phyloP scores from a whole-genome alignment of 2,888 invertebrate species.

The Aelia acuminata region DNA sequence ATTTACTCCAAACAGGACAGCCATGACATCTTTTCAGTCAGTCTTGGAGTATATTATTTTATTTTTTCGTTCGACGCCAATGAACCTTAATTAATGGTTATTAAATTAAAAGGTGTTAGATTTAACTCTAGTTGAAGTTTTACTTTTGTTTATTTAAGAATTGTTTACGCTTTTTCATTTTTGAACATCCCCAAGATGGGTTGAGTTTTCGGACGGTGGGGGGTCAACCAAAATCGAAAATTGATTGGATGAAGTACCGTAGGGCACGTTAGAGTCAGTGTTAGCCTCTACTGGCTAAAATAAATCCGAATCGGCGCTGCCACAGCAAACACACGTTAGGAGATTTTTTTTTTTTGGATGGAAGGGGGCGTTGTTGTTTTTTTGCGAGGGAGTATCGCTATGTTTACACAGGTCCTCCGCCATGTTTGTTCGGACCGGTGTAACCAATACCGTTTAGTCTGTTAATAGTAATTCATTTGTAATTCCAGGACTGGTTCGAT shows the following conservation, averaged over 20 bases:
- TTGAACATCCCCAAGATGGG: neutral
- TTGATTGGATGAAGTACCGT: conserved; percentile 7
- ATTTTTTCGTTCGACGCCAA: no score
- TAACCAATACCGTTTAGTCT: conserved; percentile 47
- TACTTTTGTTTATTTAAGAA: no score
- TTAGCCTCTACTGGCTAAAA: conserved; percentile 13
- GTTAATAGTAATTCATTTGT: conserved; percentile 31
- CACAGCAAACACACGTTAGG: conserved; percentile 34
- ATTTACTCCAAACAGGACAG: no score
- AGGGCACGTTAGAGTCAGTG: neutral
- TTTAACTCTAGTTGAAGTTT: no score
- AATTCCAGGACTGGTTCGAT: neutral
- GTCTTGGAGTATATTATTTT: no score
- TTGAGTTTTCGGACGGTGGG: neutral
- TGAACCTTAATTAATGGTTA: no score
- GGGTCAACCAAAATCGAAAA: neutral
- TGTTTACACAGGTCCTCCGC: conserved; percentile 43
- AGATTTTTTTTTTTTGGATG: conserved; percentile 8
- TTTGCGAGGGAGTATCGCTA: conserved; percentile 18
- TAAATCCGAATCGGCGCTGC: conserved; percentile 35
- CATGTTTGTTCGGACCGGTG: conserved; percentile 39
- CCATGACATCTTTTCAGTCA: no score
- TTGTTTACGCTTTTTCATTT: no score
- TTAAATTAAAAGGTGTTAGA: no score
- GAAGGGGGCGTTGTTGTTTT: neutral